Evolutionary conservation across 1,140 invertebrate genomes (phyloP), one percentile per base, ranked within the genome.

Genomic region (Reticulitermes speratus): DNA sequence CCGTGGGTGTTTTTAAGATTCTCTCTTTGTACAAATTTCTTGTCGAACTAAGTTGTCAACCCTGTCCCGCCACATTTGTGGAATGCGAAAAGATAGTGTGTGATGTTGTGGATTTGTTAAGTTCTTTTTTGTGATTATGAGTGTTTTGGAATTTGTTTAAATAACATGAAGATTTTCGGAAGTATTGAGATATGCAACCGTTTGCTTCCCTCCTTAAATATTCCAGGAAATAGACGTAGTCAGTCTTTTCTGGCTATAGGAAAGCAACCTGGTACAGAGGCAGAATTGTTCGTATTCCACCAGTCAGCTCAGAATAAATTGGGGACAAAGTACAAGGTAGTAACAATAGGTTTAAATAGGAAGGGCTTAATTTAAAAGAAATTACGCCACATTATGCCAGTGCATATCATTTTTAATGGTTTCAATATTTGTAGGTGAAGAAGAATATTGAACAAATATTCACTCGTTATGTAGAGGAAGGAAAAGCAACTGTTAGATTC

Each of bases 401-500:
- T 52, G 19, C 9, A 55, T 55, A 21, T 55, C 14, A 55, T 55
- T 55, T 48, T 9, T 12, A 48, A 12, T 5, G 11, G 11, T 82
- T 55, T 85, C 30, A 87, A 87, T 86, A 23, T 86, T 82, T 90
- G 83, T 48, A 93, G 90, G 89, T 96, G 6, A 92, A 90, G n/a
- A 89, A 93, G 65, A 95, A 94, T 88, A 92, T 96, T 82, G 92
- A 93, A 82, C 91, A 94, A 89, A 91, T 96, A 38, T 94, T 95
- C 88, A 93, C 93, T 2, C 95, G 94, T 89, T 96, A 94, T 90
- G 89, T 96, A 23, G 91, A 93, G 81, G 94, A 96, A 89, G 96
- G 96, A 86, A 96, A 96, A 91, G 92, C 93, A 44, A 96, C 95
- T 16, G 94, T 96, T 86, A 92, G 95, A 84, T 93, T 96, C 84